Evolutionary conservation across 2,797 vertebrate genomes (phyloP).

Genomic region (Sarcophilus harrisii): DNA sequence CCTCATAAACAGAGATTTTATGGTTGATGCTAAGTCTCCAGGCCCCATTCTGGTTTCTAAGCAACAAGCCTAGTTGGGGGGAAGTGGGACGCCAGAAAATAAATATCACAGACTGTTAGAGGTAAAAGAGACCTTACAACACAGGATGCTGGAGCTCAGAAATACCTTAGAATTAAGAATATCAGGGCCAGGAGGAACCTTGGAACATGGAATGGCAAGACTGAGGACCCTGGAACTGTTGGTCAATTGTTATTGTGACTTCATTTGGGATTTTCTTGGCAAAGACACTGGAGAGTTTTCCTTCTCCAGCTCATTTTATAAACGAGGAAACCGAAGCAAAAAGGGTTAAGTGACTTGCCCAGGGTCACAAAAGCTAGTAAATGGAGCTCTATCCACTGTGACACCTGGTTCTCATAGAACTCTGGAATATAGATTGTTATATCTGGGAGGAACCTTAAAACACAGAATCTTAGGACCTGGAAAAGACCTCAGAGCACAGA

Average conservation of each 20-base stretch:
- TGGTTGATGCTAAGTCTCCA: slow-evolving; percentile 33
- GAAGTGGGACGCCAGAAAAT: background rate
- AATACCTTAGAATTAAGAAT: background rate
- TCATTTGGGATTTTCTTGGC: background rate
- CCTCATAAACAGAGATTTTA: background rate
- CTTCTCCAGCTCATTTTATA: background rate
- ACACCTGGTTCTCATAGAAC: background rate
- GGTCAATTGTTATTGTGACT: background rate
- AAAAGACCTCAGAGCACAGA: background rate
- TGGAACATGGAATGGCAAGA: background rate
- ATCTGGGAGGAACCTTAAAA: background rate
- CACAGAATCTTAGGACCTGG: background rate
- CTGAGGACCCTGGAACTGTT: background rate
- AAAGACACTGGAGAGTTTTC: background rate
- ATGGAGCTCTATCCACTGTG: background rate
- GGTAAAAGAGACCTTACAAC: background rate
- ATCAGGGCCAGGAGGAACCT: background rate
- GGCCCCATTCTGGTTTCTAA: slow-evolving; percentile 68
- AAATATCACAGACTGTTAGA: background rate
- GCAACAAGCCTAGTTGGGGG: slow-evolving; percentile 69
- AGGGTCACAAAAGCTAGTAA: background rate
- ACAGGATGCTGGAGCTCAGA: background rate
- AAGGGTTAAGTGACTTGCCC: background rate
- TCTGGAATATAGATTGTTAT: background rate
- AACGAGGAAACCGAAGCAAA: background rate